Evolutionary conservation across 2,113 vertebrate genomes (phyloP).

Genomic region (Tupaia chinensis): DNA sequence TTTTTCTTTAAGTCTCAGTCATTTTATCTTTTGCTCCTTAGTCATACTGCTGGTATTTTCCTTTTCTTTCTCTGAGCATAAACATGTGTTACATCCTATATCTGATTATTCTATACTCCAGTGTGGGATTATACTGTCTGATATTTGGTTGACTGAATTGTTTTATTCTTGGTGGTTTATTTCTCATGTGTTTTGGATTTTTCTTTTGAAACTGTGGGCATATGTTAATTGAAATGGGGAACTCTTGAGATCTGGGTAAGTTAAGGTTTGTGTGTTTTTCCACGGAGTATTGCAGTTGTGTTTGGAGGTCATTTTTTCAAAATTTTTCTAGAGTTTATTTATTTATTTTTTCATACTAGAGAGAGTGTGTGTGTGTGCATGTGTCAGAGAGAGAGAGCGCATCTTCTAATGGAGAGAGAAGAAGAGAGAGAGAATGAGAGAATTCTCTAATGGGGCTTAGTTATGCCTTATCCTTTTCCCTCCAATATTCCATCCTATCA

Average conservation of each 20-base stretch:
- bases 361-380: too few species aligned
- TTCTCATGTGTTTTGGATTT: conserved; percentile 13
- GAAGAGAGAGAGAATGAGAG: too few species aligned
- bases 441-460: too few species aligned
- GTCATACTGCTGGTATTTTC: neutral
- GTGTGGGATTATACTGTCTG: neutral
- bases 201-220: neutral
- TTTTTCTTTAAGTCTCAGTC: conserved; percentile 24
- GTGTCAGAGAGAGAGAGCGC: too few species aligned
- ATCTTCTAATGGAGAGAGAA: too few species aligned
- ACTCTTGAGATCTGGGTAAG: conserved; percentile 43
- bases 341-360: too few species aligned
- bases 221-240: neutral
- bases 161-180: conserved; percentile 22
- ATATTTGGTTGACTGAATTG: conserved; percentile 37
- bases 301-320: neutral
- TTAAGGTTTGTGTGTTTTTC: neutral
- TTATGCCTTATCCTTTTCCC: too few species aligned
- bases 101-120: neutral
- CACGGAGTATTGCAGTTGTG: neutral
- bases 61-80: neutral
- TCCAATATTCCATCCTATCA: too few species aligned
- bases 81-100: neutral
- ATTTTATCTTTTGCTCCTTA: conserved; percentile 18
- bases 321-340: too few species aligned